Conservation (phyloP, 2,888 invertebrate genomes). For the Allolobophora icterica region DNA sequence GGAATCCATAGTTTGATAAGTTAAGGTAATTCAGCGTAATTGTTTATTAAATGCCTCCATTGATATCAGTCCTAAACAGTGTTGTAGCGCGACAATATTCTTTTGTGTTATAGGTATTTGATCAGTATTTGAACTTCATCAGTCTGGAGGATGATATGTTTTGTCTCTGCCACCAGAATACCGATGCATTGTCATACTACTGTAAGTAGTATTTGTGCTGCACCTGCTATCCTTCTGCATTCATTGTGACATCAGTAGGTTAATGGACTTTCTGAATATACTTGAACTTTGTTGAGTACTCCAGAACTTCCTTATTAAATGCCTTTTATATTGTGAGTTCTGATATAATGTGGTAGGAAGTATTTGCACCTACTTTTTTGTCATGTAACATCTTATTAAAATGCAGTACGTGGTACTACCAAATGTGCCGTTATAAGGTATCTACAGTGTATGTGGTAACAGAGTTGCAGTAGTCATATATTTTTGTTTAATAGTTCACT, state of each 20-base stretch:
- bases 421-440: too few species aligned
- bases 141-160: constrained; percentile 97
- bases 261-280: too few species aligned
- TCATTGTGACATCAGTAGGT: background rate
- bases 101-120: constrained; percentile 75
- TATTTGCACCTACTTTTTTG: too few species aligned
- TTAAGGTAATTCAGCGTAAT: background rate
- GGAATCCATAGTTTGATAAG: background rate
- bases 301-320: too few species aligned
- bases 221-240: background rate
- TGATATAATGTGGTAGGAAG: too few species aligned
- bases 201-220: constrained; percentile 69
- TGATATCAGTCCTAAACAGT: background rate
- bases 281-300: too few species aligned
- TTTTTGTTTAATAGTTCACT: background rate
- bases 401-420: too few species aligned
- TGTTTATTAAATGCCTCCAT: background rate
- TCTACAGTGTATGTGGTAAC: background rate
- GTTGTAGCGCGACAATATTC: background rate
- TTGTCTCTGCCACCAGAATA: constrained; percentile 88
- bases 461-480: background rate
- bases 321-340: too few species aligned
- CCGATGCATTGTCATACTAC: constrained; percentile 89
- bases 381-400: background rate
- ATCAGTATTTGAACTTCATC: constrained; percentile 98